Base-by-base conservation (phyloP, 2,888 invertebrate genomes). In the Deilephila porcellus region DNA sequence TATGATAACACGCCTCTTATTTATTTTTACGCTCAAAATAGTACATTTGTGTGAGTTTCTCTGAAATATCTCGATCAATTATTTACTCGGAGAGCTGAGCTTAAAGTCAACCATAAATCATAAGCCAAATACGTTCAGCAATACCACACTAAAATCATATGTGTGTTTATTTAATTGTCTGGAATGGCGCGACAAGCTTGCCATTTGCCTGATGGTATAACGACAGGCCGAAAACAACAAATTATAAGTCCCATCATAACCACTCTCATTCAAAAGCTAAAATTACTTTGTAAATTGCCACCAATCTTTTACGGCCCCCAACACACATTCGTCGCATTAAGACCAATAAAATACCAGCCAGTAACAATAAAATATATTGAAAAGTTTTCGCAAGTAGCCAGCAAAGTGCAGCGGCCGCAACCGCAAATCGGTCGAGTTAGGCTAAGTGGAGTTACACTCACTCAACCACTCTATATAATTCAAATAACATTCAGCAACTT, bases 291-390 rank as follows among this genome's bases (percentile, higher is more conserved):
- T 64, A 64, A 64, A 45, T 64, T 11, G 64, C 14, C 37, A 45
- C n/a, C 25, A 29, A 64, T 64, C 20, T 29, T 52, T 67, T 52
- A 25, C 17, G 29, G 17, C 17, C 17, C 3, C 14, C 19, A 34
- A n/a, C 25, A 19, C 29, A 67, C 1, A 45, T 67, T 45, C n/a
- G n/a, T 56, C 64, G 20, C 20, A 25, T 67, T 45, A 45, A 17
- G 25, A 6, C 45, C 67, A 45, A 52, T 67, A 52, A 67, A 67
- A 52, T 29, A 67, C 52, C 25, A 67, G 45, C 52, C 67, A 67
- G 52, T 67, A 67, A 67, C 67, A 67, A 67, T 67, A 67, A 67
- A 67, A 67, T 67, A 67, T 67, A 67, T 67, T 52, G 67, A 52
- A 67, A 52, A 64, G 64, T 64, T 67, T 67, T 52, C 25, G 25